phyloP scores from a whole-genome alignment of 2,888 invertebrate species.

The Oscheius myriophilus region DNA sequence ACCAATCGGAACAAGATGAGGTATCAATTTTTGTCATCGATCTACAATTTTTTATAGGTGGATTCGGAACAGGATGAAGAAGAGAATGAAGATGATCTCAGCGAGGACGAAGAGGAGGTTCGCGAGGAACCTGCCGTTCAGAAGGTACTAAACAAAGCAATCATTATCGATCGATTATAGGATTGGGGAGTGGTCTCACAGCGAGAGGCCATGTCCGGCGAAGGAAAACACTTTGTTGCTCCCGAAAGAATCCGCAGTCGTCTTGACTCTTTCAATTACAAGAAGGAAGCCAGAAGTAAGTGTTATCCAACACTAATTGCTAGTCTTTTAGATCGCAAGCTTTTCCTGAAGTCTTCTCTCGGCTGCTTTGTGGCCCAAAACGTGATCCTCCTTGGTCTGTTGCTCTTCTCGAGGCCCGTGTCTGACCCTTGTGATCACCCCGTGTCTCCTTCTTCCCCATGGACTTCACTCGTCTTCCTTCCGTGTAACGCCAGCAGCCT shows the following conservation, averaged over 20 bases:
- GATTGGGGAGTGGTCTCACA: constrained; percentile 14
- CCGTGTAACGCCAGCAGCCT: constrained; percentile 15
- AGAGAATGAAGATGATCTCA: neutral
- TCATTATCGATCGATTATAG: neutral
- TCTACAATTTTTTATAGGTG: neutral
- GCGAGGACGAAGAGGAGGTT: constrained; percentile 4
- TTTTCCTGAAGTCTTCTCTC: constrained; percentile 6
- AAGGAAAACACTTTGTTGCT: constrained; percentile 15
- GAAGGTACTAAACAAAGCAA: neutral
- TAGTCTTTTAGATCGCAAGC: neutral
- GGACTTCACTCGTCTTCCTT: too few relatives aligned
- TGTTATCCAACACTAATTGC: neutral
- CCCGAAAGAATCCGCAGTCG: constrained; percentile 14
- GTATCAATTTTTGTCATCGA: neutral
- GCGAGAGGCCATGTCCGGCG: constrained; percentile 20
- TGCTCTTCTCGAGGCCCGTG: neutral
- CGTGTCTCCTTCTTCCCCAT: too few relatives aligned
- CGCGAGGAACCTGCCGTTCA: constrained; percentile 1
- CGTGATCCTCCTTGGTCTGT: neutral
- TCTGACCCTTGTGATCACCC: too few relatives aligned
- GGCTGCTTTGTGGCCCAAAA: constrained; percentile 20
- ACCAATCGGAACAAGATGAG: neutral
- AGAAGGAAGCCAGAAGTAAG: neutral
- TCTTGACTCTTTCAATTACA: constrained; percentile 1
- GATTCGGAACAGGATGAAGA: neutral